phyloP scores from a whole-genome alignment of 2,888 invertebrate genomes.

The Aporophyla nigra region DNA sequence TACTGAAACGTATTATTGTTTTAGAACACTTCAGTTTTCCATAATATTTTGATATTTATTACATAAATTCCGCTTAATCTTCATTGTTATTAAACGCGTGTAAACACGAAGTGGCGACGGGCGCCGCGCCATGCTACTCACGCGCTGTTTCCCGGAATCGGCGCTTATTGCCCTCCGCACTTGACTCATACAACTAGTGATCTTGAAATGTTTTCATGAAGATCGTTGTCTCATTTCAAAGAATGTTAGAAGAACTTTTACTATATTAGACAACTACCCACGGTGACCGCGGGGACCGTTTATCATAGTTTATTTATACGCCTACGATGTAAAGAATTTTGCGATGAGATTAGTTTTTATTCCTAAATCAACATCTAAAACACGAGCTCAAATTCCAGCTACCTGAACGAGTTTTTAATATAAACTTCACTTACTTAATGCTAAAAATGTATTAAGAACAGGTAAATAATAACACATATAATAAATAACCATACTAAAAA shows the following conservation, averaged over 20 bases:
- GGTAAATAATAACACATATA: neutral
- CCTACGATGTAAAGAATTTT: constrained; percentile 29
- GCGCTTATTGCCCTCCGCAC: constrained; percentile 47
- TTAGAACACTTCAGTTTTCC: constrained; percentile 43
- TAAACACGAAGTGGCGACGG: constrained; percentile 54
- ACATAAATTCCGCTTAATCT: constrained; percentile 55
- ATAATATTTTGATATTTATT: constrained; percentile 54
- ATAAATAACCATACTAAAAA: neutral
- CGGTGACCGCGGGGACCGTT: constrained; percentile 21
- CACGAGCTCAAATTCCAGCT: constrained; percentile 7
- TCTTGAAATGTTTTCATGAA: constrained; percentile 65
- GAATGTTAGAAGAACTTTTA: constrained; percentile 24
- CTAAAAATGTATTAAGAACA: neutral
- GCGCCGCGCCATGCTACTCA: constrained; percentile 29
- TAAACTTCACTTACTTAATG: neutral
- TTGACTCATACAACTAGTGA: constrained; percentile 63
- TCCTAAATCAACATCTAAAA: constrained; percentile 31
- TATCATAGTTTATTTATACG: constrained; percentile 37
- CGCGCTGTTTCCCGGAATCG: constrained; percentile 57
- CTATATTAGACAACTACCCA: constrained; percentile 36
- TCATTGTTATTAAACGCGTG: constrained; percentile 32
- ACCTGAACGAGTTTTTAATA: neutral
- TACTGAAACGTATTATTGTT: constrained; percentile 36
- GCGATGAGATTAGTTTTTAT: constrained; percentile 1
- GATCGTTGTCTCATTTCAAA: constrained; percentile 40